Evolutionary conservation across 2,797 vertebrate species (phyloP).

Genomic region (Diplodus puntazzo): DNA sequence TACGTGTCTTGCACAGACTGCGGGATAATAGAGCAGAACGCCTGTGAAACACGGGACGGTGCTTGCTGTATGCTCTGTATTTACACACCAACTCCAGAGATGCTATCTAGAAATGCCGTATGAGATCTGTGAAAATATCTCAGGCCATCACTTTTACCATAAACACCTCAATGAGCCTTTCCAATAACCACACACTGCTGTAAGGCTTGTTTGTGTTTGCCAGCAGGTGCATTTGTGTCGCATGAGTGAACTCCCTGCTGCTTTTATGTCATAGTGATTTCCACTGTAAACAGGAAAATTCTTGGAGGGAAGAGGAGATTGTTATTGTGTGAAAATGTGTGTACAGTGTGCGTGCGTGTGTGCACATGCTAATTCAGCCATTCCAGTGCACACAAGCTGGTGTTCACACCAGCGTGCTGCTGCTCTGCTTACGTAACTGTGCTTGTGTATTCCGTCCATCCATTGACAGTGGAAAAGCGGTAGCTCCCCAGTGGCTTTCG

Average conservation of each 20-base stretch:
- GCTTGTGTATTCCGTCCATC: slow-evolving; percentile 59
- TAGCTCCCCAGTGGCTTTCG: slow-evolving; percentile 57
- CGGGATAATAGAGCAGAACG: slow-evolving; percentile 51
- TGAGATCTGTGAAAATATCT: slow-evolving; percentile 35
- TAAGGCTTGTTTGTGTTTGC: slow-evolving; percentile 72
- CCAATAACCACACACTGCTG: slow-evolving; percentile 51
- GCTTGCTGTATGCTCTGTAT: slow-evolving; percentile 20
- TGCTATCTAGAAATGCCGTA: slow-evolving; percentile 6
- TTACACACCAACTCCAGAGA: slow-evolving; percentile 13
- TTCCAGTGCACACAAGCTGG: slow-evolving; percentile 26
- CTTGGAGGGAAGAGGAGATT: slow-evolving; percentile 60
- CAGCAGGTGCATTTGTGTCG: slow-evolving; percentile 72
- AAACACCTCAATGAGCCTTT: slow-evolving; percentile 34
- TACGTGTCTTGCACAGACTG: slow-evolving; percentile 35
- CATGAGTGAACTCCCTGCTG: slow-evolving; percentile 59
- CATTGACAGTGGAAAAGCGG: slow-evolving; percentile 49
- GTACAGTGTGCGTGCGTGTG: slow-evolving; percentile 7
- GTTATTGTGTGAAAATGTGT: slow-evolving; percentile 31
- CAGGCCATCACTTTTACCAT: slow-evolving; percentile 14
- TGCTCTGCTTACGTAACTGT: slow-evolving; percentile 64
- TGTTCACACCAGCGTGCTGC: slow-evolving; percentile 50
- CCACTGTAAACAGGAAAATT: slow-evolving; percentile 62
- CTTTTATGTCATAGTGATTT: slow-evolving; percentile 71
- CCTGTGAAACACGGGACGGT: slow-evolving; percentile 40
- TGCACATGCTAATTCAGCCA: slow-evolving; percentile 32